A percentile compares a stretch with the other conserved stretches of the same genome.
Evolutionary conservation across 2,888 invertebrate genomes (phyloP).

Genomic region (Oligia fasciuncula): DNA sequence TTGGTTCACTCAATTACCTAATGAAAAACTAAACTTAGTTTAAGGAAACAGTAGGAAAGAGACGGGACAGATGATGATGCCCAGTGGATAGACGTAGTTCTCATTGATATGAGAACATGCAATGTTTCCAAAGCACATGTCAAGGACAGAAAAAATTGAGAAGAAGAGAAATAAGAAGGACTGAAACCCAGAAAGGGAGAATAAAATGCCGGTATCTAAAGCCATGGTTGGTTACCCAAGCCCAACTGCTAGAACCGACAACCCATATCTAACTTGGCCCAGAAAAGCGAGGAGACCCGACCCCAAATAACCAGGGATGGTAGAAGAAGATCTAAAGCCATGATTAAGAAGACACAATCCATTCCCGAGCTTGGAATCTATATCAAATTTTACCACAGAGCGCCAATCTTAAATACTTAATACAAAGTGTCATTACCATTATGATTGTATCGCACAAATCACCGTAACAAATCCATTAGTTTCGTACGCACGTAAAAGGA

Average conservation of each 20-base stretch:
- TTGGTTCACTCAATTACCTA: too few relatives aligned
- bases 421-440: slow-evolving; percentile 30
- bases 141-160: neutral
- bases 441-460: slow-evolving; percentile 32
- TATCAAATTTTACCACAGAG: neutral
- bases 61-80: neutral
- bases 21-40: neutral
- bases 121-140: neutral
- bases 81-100: neutral
- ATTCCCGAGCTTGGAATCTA: neutral
- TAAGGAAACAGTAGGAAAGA: neutral
- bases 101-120: neutral
- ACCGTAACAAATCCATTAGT: slow-evolving; percentile 55
- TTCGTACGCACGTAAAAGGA: slow-evolving; percentile 53
- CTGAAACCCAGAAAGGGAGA: neutral
- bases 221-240: too few relatives aligned
- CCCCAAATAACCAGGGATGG: too few relatives aligned
- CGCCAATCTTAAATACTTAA: neutral
- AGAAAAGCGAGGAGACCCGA: neutral
- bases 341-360: neutral
- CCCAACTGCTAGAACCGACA: neutral
- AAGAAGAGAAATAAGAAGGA: neutral
- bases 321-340: neutral
- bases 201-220: too few relatives aligned
- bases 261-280: neutral